These are phyloP conservation scores for Lingula anatina DNA, from an alignment of 2,888 invertebrate species.

Conservation along the genomic window DNA sequence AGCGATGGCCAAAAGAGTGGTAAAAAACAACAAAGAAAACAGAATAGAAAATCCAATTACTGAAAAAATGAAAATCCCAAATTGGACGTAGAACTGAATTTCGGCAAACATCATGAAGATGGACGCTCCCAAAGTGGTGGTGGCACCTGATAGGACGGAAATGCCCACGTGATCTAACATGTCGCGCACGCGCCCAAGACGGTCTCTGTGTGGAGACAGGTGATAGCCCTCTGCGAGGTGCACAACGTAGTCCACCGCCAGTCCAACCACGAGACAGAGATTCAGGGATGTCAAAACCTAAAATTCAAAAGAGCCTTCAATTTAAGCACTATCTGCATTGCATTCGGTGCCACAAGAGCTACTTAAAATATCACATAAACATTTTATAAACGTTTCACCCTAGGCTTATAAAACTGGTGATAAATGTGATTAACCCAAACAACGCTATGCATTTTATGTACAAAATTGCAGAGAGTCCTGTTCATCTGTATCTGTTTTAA, in stretches of 20 bases:
- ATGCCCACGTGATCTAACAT: constrained; percentile 34
- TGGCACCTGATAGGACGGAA: too few relatives aligned
- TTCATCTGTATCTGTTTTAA: too few relatives aligned
- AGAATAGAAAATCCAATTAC: constrained; percentile 40
- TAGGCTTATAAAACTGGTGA: too few relatives aligned
- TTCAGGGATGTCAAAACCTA: constrained; percentile 40
- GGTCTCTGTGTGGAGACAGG: constrained; percentile 22
- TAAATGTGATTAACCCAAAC: too few relatives aligned
- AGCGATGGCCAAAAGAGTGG: constrained; percentile 22
- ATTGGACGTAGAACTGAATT: constrained; percentile 39
- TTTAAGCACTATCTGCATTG: too few relatives aligned
- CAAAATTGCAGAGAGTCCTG: too few relatives aligned
- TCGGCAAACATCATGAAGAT: constrained; percentile 40
- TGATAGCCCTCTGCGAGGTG: constrained; percentile 43
- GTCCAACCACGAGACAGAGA: constrained; percentile 37
- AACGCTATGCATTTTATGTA: too few relatives aligned
- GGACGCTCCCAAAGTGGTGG: constrained; percentile 39
- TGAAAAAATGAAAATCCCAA: constrained; percentile 38
- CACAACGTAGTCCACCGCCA: constrained; percentile 43
- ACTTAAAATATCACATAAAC: too few relatives aligned
- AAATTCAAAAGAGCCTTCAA: constrained; percentile 2
- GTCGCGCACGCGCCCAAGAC: constrained; percentile 28
- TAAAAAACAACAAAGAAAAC: constrained; percentile 28
- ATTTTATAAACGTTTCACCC: too few relatives aligned
- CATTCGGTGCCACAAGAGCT: too few relatives aligned